Base-by-base conservation (phyloP, 2,888 invertebrate species). In the Cantharis flavilabris region DNA sequence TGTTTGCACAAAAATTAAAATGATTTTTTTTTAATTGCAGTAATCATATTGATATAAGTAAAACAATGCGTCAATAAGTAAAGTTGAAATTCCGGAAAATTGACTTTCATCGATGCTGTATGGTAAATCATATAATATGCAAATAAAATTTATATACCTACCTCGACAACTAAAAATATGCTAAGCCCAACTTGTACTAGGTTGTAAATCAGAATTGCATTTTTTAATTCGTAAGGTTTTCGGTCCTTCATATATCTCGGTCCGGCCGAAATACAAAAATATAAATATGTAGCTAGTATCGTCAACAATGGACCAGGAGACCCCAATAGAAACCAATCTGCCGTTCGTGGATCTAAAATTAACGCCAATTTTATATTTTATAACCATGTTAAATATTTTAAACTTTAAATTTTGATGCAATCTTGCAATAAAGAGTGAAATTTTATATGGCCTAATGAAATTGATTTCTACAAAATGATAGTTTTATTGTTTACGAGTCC, bases 171-270 rank as follows among this genome's bases (percentile, higher is more conserved):
- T 81, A 96, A 89, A 91, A 93, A 96, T 64, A 92, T 89, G 85
- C 96, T 97, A 77, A 97, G 90, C 7, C 93, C 79, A 13, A 97
- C 96, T 92, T 97, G 97, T 63, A 95, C 85, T 79, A 95, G 93
- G 88, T 98, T 98, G 88, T 97, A 98, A 9, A 94, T 87, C 70
- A 97, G 90, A 84, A 98, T 89, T 1, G 94, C 90, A 82, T 92
- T 93, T 84, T 95, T 93, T 49, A 98, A 88, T 83, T 96, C 92
- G 86, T 93, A 94, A 0, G 97, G 95, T 85, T 96, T 94, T 82
- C 96, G 91, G 86, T 96, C 93, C 80, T 93, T 92, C 98, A 98
- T 98, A 83, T 94, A 93, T 79, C 91, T 90, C 0, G 97, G 97
- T 1, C 97, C 97, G 90, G 95, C 94, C 80, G 91, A 92, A n/a